Percentiles rank a stretch among this genome's conserved stretches.
Conservation (phyloP, 2,113 vertebrate species). For the Centropus bengalensis region DNA sequence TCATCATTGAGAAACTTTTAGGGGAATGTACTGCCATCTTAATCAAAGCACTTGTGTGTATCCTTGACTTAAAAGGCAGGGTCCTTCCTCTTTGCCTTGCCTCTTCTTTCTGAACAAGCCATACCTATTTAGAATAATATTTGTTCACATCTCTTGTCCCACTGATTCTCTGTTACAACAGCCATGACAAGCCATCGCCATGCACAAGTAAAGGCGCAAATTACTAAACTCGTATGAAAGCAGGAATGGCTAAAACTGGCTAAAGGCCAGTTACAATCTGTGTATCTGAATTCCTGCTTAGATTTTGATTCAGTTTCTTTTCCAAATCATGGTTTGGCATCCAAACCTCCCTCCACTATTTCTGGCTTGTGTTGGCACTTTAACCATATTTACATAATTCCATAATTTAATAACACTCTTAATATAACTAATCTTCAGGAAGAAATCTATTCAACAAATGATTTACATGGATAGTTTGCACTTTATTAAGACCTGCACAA, state of each 20-base stretch:
- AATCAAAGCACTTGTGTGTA: neutral
- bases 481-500: neutral
- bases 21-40: fast-evolving
- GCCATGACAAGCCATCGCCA: neutral
- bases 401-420: neutral
- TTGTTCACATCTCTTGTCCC: neutral
- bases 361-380: neutral
- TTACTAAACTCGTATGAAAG: neutral
- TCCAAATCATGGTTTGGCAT: neutral
- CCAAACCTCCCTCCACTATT: neutral
- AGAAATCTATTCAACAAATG: neutral
- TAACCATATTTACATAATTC: neutral
- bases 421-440: neutral
- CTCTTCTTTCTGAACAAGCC: neutral
- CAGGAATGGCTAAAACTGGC: neutral
- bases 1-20: neutral
- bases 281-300: neutral
- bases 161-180: neutral
- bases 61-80: neutral
- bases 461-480: neutral
- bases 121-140: neutral
- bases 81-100: neutral
- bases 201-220: fast-evolving
- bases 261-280: neutral
- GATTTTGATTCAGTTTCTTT: neutral